Evolutionary conservation across 23 tunicate species (phyloP).

Genomic region (Trididemnum miniatum): DNA sequence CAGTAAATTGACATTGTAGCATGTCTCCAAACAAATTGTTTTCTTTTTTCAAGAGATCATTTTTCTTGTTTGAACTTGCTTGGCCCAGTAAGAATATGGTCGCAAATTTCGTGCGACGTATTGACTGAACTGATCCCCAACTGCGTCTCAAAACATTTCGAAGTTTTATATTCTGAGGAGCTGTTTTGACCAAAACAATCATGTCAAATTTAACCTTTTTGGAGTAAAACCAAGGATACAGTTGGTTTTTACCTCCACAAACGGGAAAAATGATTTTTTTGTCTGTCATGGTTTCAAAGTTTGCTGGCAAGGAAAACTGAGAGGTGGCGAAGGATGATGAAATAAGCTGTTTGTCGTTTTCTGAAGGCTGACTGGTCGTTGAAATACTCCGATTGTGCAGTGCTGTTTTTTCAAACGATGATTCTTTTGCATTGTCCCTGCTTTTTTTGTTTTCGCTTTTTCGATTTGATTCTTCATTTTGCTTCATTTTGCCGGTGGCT

Average conservation of each 20-base stretch:
- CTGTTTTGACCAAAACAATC: constrained; percentile 79
- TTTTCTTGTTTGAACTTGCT: not conserved
- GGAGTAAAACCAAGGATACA: constrained; percentile 25
- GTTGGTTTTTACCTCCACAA: constrained; percentile 4
- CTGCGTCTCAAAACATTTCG: constrained; percentile 49
- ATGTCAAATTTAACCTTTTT: constrained; percentile 10
- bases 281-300: not conserved
- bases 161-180: constrained; percentile 34
- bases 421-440: too few species aligned
- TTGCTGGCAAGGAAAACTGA: too few species aligned
- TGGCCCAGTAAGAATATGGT: constrained; percentile 54
- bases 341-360: too few species aligned
- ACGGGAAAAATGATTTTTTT: not conserved
- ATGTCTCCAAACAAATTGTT: constrained; percentile 72
- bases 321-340: too few species aligned
- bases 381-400: too few species aligned
- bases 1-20: constrained; percentile 60
- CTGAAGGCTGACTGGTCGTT: too few species aligned
- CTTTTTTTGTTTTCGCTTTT: too few species aligned
- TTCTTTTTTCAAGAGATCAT: constrained; percentile 45
- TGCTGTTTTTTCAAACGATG: too few species aligned
- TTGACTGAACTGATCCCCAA: constrained; percentile 58
- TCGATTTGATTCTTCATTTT: too few species aligned
- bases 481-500: too few species aligned
- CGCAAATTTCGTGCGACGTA: constrained; percentile 31